phyloP scores from a whole-genome alignment of 2,113 vertebrate genomes.

The Lepisosteus oculatus region DNA sequence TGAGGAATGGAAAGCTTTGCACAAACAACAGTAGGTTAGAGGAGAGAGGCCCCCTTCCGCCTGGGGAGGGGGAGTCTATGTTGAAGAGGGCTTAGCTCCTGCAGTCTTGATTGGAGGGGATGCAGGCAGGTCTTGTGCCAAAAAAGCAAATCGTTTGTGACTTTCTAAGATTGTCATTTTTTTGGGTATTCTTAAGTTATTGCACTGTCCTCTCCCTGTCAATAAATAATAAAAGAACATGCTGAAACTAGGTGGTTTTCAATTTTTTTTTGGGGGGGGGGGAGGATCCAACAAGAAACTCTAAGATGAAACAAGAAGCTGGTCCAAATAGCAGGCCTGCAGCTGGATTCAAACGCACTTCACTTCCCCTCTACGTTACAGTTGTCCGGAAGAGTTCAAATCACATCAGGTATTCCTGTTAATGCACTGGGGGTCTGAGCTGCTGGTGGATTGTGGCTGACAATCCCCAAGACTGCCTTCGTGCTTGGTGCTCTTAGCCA shows the following conservation, averaged over 20 bases:
- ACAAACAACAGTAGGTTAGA: not conserved
- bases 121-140: not conserved
- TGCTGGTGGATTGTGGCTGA: too few relatives aligned
- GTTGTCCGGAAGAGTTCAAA: not conserved
- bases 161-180: not conserved
- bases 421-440: too few relatives aligned
- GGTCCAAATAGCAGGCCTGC: too few relatives aligned
- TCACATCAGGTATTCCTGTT: too few relatives aligned
- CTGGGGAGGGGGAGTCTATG: not conserved
- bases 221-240: not conserved
- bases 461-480: too few relatives aligned
- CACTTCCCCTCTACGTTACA: not conserved
- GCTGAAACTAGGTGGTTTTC: not conserved
- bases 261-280: not conserved
- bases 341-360: too few relatives aligned
- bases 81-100: not conserved
- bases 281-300: not conserved
- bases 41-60: not conserved
- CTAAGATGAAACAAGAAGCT: not conserved
- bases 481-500: too few relatives aligned
- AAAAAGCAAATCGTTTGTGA: not conserved
- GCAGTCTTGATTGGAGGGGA: not conserved
- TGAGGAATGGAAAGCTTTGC: not conserved
- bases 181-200: not conserved
- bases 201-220: slow-evolving; percentile 7